Conservation (phyloP, 2,797 vertebrate species). For the Dendrocincla tyrannina region DNA sequence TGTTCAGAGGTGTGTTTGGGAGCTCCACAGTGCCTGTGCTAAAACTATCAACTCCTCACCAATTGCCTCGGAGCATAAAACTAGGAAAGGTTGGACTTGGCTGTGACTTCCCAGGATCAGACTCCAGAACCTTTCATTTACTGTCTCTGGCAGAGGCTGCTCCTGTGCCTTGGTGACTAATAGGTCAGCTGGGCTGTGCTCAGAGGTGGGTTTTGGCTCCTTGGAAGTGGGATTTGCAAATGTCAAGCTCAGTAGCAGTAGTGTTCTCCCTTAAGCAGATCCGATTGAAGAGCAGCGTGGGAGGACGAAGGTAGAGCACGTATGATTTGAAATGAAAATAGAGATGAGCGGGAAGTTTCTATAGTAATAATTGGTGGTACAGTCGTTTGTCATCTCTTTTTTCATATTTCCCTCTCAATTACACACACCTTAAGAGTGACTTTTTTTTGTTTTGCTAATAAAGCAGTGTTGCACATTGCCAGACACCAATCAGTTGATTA, state of each 20-base stretch:
- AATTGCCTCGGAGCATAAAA: neutral
- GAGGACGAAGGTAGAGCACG: neutral
- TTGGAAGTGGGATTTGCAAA: neutral
- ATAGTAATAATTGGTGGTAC: neutral
- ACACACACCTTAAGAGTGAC: neutral
- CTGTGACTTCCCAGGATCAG: neutral
- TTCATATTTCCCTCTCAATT: neutral
- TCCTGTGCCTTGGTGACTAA: neutral
- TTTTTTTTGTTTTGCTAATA: neutral
- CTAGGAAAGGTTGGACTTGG: neutral
- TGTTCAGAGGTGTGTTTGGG: neutral
- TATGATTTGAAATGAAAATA: conserved; percentile 21
- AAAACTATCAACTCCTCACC: neutral
- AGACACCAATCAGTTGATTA: neutral
- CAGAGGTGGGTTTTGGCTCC: neutral
- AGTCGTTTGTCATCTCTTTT: neutral
- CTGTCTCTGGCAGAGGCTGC: neutral
- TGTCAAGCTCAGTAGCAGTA: neutral
- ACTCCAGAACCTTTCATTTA: neutral
- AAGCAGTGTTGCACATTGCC: neutral
- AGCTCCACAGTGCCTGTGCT: neutral
- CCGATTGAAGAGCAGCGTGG: neutral
- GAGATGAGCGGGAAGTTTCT: conserved; percentile 15
- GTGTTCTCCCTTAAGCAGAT: conserved; percentile 15
- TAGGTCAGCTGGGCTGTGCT: neutral